Evolutionary conservation across 1,140 invertebrate genomes (phyloP).

Genomic region (Zeugodacus cucurbitae): DNA sequence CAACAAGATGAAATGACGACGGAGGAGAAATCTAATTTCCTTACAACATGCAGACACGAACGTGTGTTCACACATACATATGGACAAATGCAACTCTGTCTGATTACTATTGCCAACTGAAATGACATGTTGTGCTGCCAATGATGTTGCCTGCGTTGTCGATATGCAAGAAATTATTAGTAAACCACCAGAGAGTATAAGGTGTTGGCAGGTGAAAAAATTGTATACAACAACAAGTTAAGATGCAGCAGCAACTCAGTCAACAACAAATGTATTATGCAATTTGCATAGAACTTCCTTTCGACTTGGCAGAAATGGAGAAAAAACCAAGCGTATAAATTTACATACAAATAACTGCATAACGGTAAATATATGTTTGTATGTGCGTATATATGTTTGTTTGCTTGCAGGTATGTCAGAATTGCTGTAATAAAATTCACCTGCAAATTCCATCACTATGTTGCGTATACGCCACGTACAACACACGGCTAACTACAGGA

Average conservation of each 20-base stretch:
- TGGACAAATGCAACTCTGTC: neutral
- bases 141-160: neutral
- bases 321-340: neutral
- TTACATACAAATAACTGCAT: neutral
- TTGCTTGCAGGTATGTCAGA: neutral
- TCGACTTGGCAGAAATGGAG: neutral
- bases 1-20: neutral
- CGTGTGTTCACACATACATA: neutral
- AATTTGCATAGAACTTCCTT: neutral
- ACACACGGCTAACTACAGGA: neutral
- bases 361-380: neutral
- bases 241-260: neutral
- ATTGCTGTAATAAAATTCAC: slow-evolving; percentile 16
- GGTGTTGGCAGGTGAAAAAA: neutral
- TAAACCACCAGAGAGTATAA: neutral
- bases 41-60: neutral
- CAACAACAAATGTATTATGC: neutral
- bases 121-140: neutral
- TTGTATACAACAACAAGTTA: neutral
- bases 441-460: neutral
- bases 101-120: neutral
- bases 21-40: neutral
- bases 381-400: neutral
- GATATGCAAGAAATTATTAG: neutral
- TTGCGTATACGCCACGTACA: slow-evolving; percentile 25